phyloP scores from a whole-genome alignment of 2,888 invertebrate species.

The Allygus modestus region DNA sequence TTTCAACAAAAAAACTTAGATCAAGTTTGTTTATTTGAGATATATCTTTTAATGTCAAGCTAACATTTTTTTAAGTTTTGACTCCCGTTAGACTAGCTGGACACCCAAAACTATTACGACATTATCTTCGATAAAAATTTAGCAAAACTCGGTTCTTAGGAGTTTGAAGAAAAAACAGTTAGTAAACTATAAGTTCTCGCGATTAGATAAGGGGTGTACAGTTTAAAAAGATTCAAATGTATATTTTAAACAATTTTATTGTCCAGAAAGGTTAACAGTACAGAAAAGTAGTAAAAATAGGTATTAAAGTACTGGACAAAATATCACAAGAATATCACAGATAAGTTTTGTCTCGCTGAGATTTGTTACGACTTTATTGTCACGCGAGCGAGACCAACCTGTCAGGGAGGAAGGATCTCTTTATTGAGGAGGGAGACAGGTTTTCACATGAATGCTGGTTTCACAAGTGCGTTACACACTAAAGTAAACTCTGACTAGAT shows the following conservation, averaged over 20 bases:
- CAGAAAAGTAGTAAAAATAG: constrained; percentile 56
- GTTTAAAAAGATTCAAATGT: constrained; percentile 51
- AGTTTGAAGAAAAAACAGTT: neutral
- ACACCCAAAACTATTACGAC: neutral
- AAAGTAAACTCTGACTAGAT: constrained; percentile 36
- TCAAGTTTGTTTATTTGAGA: no score
- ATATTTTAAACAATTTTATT: constrained; percentile 63
- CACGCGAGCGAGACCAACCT: constrained; percentile 60
- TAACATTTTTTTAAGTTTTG: no score
- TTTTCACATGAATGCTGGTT: constrained; percentile 38
- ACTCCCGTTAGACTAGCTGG: neutral
- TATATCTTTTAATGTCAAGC: no score
- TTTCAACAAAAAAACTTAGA: no score
- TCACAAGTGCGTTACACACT: neutral
- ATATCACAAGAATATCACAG: constrained; percentile 65
- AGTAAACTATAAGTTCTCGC: neutral
- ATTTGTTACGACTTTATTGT: constrained; percentile 56
- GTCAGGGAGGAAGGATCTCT: constrained; percentile 59
- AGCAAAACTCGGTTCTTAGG: neutral
- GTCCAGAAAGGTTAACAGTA: constrained; percentile 62
- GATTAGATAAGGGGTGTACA: constrained; percentile 14
- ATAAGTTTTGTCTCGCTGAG: constrained; percentile 60
- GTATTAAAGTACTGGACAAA: constrained; percentile 60
- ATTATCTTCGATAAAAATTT: neutral
- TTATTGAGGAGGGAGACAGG: constrained; percentile 64